phyloP scores from a whole-genome alignment of 2,888 invertebrate species.

The Calameuta idolon region DNA sequence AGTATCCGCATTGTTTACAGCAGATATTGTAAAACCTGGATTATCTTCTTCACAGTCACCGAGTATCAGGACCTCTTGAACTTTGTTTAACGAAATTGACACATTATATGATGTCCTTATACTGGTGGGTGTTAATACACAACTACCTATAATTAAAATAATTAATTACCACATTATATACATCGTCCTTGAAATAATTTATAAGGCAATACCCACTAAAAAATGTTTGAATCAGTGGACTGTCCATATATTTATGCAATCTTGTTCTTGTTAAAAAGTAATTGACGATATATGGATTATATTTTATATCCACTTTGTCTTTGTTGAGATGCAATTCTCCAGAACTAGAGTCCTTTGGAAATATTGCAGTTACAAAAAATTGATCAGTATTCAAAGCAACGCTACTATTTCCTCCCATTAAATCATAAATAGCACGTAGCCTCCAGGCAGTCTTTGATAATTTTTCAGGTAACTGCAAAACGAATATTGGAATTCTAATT shows the following conservation, averaged over 20 bases:
- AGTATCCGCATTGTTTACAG: constrained; percentile 36
- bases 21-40: constrained; percentile 55
- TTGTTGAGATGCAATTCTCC: constrained; percentile 50
- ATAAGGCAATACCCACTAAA: constrained; percentile 45
- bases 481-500: constrained; percentile 14
- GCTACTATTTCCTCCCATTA: constrained; percentile 51
- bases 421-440: constrained; percentile 52
- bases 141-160: constrained; percentile 44
- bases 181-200: neutral
- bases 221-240: constrained; percentile 46
- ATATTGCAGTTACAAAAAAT: constrained; percentile 45
- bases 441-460: constrained; percentile 46
- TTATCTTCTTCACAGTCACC: constrained; percentile 58
- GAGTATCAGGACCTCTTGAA: constrained; percentile 52
- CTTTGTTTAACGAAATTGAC: constrained; percentile 39
- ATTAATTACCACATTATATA: neutral
- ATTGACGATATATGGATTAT: constrained; percentile 50
- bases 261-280: constrained; percentile 54
- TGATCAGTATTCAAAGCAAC: constrained; percentile 35
- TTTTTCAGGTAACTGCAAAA: constrained; percentile 48
- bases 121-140: constrained; percentile 47
- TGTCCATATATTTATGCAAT: constrained; percentile 57
- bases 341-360: constrained; percentile 50
- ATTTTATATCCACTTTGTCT: constrained; percentile 44
- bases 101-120: constrained; percentile 52